A percentile compares a stretch with the other conserved stretches of the same genome.
phyloP scores from a whole-genome alignment of 1,140 invertebrate species.

The Calliphora vicina region DNA sequence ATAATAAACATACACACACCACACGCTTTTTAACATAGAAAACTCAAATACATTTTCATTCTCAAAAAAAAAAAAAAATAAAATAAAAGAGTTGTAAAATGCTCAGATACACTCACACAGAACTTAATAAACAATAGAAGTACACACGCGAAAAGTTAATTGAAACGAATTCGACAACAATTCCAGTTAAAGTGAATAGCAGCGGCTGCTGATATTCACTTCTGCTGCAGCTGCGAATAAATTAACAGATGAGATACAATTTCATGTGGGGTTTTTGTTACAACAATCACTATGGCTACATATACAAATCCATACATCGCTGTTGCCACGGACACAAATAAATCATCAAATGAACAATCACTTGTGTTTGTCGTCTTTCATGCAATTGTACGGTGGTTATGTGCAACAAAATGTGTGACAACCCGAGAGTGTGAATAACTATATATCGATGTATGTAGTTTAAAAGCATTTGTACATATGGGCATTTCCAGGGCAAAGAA shows the following conservation, averaged over 20 bases:
- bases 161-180: background rate
- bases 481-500: no score
- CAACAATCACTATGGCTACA: no score
- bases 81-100: conserved; percentile 5
- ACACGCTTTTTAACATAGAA: background rate
- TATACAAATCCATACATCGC: background rate
- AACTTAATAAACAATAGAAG: background rate
- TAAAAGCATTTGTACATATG: no score
- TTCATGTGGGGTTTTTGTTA: background rate
- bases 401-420: no score
- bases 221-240: background rate
- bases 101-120: background rate
- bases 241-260: background rate
- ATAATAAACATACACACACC: background rate
- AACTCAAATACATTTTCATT: background rate
- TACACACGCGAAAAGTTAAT: conserved; percentile 5
- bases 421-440: no score
- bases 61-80: background rate
- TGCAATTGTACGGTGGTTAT: no score
- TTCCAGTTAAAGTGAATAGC: background rate
- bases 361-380: background rate
- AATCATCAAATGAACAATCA: background rate
- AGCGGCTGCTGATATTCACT: background rate
- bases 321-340: background rate
- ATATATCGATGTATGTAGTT: no score